A percentile compares a stretch with the other conserved stretches of the same genome.
Conservation (phyloP, 2,888 invertebrate genomes). For the Chaetogeoica ovagalla region DNA sequence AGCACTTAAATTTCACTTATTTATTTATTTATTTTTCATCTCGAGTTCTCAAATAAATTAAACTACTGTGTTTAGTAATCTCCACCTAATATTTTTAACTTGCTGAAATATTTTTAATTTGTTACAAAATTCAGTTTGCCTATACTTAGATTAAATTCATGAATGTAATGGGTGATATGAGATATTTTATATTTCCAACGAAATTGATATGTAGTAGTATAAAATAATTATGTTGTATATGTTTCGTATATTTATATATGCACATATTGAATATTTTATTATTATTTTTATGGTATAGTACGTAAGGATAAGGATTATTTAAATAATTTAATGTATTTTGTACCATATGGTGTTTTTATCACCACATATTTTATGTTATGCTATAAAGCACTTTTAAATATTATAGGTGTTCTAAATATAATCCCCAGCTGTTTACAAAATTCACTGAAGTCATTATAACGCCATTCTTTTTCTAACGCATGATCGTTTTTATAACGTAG, state of each 20-base stretch:
- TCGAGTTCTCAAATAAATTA: too few species aligned
- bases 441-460: background rate
- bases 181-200: background rate
- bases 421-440: constrained; percentile 5
- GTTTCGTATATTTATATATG: background rate
- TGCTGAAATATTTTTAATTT: too few species aligned
- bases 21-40: too few species aligned
- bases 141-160: too few species aligned
- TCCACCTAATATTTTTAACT: too few species aligned
- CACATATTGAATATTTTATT: background rate
- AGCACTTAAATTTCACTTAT: too few species aligned
- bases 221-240: background rate
- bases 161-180: background rate
- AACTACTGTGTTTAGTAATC: too few species aligned
- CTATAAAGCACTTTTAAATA: background rate
- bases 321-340: background rate
- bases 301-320: background rate
- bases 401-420: background rate
- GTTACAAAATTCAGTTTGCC: too few species aligned
- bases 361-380: constrained; percentile 3
- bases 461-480: background rate
- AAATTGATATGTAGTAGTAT: background rate
- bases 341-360: constrained; percentile 3
- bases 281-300: constrained; percentile 11
- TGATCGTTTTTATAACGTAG: background rate